These are phyloP conservation scores for Podotricha telesiphe DNA, from an alignment of 2,888 invertebrate species.

Conservation along the genomic window DNA sequence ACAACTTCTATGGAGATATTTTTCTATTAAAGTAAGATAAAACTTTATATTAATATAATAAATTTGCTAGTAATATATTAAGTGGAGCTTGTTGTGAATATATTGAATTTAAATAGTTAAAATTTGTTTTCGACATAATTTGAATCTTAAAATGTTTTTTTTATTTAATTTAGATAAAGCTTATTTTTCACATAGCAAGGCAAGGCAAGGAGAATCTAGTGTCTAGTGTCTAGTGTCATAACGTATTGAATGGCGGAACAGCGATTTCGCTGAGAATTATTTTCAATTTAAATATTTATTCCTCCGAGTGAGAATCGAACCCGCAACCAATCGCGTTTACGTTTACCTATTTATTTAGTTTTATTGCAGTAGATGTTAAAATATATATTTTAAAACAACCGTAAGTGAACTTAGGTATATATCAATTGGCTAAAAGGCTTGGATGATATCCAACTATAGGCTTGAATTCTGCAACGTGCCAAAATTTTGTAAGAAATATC, in stretches of 20 bases:
- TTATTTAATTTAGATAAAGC: too few species aligned
- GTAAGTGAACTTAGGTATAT: background rate
- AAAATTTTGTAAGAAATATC: background rate
- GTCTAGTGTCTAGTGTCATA: too few species aligned
- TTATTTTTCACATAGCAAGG: too few species aligned
- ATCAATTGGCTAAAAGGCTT: background rate
- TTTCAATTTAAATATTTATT: too few species aligned
- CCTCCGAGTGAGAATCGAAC: too few species aligned
- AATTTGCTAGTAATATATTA: background rate
- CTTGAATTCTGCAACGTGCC: background rate
- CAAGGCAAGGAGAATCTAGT: too few species aligned
- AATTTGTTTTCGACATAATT: too few species aligned
- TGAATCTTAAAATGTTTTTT: too few species aligned
- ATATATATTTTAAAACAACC: background rate
- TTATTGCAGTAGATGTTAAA: background rate
- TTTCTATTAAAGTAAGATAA: constrained; percentile 18
- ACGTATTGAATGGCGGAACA: too few species aligned
- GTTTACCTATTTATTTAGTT: too few species aligned
- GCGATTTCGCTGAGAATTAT: too few species aligned
- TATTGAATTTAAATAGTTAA: background rate
- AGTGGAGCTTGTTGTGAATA: background rate
- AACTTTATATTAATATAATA: constrained; percentile 3
- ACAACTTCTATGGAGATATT: constrained; percentile 9
- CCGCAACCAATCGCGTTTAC: too few species aligned
- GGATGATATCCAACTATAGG: background rate